phyloP scores from a whole-genome alignment of 1,140 invertebrate species.

The Colletes gigas region DNA sequence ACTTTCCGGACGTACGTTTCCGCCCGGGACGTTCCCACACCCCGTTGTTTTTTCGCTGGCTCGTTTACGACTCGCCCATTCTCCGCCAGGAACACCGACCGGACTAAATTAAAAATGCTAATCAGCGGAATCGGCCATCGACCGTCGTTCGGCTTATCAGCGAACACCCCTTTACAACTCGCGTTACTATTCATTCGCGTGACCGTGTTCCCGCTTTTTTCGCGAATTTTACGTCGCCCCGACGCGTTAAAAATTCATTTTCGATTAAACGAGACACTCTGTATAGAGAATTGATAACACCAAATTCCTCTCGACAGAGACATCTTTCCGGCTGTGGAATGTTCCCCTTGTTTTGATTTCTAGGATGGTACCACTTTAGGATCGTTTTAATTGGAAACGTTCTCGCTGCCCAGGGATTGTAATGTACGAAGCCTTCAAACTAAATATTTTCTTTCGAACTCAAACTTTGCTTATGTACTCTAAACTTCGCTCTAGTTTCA shows the following conservation, averaged over 20 bases:
- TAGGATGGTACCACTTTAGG: no score
- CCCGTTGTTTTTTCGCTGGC: slow-evolving; percentile 11
- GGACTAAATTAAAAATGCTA: slow-evolving; percentile 34
- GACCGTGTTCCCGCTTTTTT: not conserved
- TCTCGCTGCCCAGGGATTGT: no score
- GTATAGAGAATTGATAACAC: not conserved
- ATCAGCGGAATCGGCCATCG: slow-evolving; percentile 22
- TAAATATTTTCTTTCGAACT: no score
- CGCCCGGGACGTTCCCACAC: not conserved
- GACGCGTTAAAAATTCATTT: no score
- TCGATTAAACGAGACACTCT: no score
- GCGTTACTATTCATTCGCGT: slow-evolving; percentile 30
- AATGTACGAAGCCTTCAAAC: no score
- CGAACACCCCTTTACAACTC: slow-evolving; percentile 18
- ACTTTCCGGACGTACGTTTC: not conserved
- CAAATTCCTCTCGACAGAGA: no score
- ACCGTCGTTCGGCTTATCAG: slow-evolving; percentile 30
- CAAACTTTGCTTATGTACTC: no score
- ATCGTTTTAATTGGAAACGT: no score
- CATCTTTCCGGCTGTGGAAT: no score
- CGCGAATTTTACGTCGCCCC: not conserved
- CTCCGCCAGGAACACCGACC: not conserved
- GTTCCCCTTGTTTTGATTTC: no score
- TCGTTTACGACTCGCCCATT: slow-evolving; percentile 2
- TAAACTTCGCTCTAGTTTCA: no score